Conservation (phyloP, 2,888 invertebrate genomes). For the Meliscaeva auricollis region DNA sequence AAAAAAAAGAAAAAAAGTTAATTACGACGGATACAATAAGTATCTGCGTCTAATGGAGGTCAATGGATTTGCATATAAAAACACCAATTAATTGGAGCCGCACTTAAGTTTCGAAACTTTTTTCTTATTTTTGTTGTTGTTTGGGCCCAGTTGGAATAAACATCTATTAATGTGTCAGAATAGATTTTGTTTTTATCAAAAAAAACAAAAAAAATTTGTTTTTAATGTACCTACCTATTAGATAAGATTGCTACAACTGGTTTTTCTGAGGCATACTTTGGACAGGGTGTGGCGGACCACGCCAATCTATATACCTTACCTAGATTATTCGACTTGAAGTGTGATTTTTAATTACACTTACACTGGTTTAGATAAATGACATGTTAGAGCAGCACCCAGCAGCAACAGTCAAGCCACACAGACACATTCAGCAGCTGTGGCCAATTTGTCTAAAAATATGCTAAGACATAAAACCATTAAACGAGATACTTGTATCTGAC, state of each 20-base stretch:
- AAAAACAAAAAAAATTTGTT: neutral
- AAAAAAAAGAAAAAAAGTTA: neutral
- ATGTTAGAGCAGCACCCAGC: slow-evolving; percentile 26
- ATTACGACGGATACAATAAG: slow-evolving; percentile 39
- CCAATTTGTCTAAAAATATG: slow-evolving; percentile 41
- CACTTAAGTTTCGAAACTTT: slow-evolving; percentile 47
- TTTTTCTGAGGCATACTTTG: neutral
- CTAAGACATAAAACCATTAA: slow-evolving; percentile 37
- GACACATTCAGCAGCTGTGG: slow-evolving; percentile 30
- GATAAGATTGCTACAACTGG: slow-evolving; percentile 26
- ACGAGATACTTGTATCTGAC: slow-evolving; percentile 26
- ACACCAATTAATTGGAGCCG: slow-evolving; percentile 66
- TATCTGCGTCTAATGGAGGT: slow-evolving; percentile 63
- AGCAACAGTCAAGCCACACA: slow-evolving; percentile 8
- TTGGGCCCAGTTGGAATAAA: neutral
- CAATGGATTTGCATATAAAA: slow-evolving; percentile 71
- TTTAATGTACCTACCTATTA: neutral
- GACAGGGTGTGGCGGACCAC: slow-evolving; percentile 38
- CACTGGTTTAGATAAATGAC: slow-evolving; percentile 32
- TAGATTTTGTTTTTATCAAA: slow-evolving; percentile 13
- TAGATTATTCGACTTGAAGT: slow-evolving; percentile 17
- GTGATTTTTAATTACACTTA: slow-evolving; percentile 53
- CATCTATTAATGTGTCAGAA: slow-evolving; percentile 22
- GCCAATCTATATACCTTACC: slow-evolving; percentile 1
- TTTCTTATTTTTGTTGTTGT: neutral